These are phyloP conservation scores for Pterobdella sp. DNA, from an alignment of 2,888 invertebrate species.

Conservation along the genomic window DNA sequence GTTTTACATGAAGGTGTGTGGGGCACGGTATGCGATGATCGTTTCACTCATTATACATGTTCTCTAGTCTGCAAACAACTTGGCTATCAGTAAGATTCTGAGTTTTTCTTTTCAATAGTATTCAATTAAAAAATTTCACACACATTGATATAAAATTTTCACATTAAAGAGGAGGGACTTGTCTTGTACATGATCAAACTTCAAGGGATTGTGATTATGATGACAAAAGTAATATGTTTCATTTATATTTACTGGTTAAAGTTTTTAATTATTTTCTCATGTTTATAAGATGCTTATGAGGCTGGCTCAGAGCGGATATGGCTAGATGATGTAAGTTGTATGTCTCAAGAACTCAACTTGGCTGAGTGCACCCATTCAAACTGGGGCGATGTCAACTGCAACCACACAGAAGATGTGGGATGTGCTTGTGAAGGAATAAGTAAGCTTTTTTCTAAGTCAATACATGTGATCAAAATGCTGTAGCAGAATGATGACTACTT, in stretches of 20 bases:
- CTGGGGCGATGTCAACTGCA: constrained; percentile 21
- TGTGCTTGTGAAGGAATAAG: neutral
- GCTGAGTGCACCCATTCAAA: constrained; percentile 13
- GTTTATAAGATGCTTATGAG: neutral
- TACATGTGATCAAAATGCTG: too few relatives aligned
- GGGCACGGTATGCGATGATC: constrained; percentile 21
- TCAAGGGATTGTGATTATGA: constrained; percentile 4
- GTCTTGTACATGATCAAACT: neutral
- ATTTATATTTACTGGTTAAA: neutral
- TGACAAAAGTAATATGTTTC: neutral
- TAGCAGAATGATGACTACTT: too few relatives aligned
- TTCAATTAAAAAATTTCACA: neutral
- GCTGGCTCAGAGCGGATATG: constrained; percentile 1
- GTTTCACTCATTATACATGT: neutral
- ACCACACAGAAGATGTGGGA: constrained; percentile 18
- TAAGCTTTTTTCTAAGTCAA: too few relatives aligned
- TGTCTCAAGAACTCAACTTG: neutral
- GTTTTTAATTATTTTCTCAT: too few relatives aligned
- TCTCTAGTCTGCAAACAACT: constrained; percentile 17
- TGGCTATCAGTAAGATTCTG: neutral
- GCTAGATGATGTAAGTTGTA: constrained; percentile 15
- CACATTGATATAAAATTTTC: neutral
- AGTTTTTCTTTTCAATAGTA: neutral
- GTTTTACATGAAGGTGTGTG: constrained; percentile 13
- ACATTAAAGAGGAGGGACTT: neutral